These are phyloP conservation scores for Smittia sp. DNA, from an alignment of 2,888 invertebrate genomes.

Conservation along the genomic window DNA sequence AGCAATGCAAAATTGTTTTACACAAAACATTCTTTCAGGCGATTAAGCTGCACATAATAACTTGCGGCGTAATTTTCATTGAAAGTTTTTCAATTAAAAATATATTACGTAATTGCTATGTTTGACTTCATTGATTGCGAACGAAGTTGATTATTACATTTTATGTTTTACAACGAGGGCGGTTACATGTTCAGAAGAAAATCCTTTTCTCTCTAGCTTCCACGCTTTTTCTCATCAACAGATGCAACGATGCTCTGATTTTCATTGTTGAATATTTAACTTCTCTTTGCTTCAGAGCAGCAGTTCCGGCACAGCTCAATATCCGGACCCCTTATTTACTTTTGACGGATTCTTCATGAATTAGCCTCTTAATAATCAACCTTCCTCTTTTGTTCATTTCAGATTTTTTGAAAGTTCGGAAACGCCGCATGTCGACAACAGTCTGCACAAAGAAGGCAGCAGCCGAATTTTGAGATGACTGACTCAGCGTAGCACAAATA, in stretches of 20 bases:
- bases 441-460: conserved; percentile 32
- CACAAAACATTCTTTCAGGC: no score
- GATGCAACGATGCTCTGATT: conserved; percentile 36
- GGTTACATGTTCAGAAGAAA: no score
- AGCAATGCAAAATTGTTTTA: no score
- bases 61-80: neutral
- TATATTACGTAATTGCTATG: conserved; percentile 23
- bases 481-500: conserved; percentile 13
- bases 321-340: neutral
- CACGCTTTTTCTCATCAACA: neutral
- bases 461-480: conserved; percentile 25
- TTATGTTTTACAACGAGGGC: no score
- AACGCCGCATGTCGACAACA: conserved; percentile 38
- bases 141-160: no score
- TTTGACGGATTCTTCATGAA: neutral
- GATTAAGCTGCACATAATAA: no score
- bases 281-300: neutral
- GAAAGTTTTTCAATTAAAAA: conserved; percentile 30
- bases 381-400: conserved; percentile 12
- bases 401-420: conserved; percentile 35
- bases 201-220: conserved; percentile 2
- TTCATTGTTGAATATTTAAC: neutral
- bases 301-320: neutral
- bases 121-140: neutral
- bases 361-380: conserved; percentile 15